Conservation (phyloP, 2,888 invertebrate genomes). For the Pseudococcus jackbeardsleyi region DNA sequence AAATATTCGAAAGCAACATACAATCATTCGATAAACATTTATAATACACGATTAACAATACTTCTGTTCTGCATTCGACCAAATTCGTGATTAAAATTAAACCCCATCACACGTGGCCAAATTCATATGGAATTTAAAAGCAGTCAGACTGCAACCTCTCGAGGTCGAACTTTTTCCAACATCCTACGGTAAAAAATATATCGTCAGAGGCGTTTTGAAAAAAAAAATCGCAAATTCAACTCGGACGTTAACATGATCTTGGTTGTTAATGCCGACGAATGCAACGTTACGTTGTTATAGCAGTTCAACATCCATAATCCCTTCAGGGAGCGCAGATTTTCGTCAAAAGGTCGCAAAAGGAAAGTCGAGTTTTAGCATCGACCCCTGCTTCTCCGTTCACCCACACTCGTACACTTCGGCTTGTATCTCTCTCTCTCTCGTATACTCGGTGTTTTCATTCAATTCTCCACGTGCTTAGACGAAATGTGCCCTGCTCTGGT, state of each 20-base stretch:
- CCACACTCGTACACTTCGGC: neutral
- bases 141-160: neutral
- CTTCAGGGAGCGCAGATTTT: conserved; percentile 46
- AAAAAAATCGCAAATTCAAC: conserved; percentile 39
- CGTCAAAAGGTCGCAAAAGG: conserved; percentile 40
- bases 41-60: neutral
- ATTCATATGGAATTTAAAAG: neutral
- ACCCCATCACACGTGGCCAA: neutral
- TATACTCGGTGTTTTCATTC: conserved; percentile 29
- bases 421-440: neutral
- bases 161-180: neutral
- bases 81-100: neutral
- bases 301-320: conserved; percentile 52
- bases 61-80: neutral
- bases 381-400: neutral
- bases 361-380: conserved; percentile 37
- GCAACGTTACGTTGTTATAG: conserved; percentile 46
- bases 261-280: conserved; percentile 35
- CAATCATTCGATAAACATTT: neutral
- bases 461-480: conserved; percentile 26
- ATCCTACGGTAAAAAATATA: neutral
- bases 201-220: neutral
- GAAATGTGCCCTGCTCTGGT: neutral
- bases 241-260: conserved; percentile 43
- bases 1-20: too few relatives aligned